These are phyloP conservation scores for Hypothenemus hampei DNA, from an alignment of 1,140 invertebrate species.

Conservation along the genomic window DNA sequence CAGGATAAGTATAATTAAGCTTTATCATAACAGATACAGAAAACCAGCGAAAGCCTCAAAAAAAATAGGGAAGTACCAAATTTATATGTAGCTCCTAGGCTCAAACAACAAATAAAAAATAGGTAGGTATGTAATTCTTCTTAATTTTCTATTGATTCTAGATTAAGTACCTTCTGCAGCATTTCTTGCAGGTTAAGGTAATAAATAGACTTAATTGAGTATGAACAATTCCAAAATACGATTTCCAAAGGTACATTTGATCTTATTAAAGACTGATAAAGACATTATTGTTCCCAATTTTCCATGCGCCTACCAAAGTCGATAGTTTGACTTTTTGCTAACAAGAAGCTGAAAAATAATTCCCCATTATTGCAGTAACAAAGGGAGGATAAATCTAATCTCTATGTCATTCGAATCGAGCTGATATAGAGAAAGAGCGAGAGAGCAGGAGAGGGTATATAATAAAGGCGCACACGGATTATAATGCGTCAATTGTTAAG, in stretches of 20 bases:
- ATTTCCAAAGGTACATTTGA: not conserved
- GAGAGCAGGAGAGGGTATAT: too few relatives aligned
- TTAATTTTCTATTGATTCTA: too few relatives aligned
- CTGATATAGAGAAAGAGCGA: too few relatives aligned
- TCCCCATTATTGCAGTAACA: conserved; percentile 32
- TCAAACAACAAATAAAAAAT: too few relatives aligned
- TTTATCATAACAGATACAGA: too few relatives aligned
- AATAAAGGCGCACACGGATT: conserved; percentile 40
- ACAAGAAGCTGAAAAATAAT: conserved; percentile 30
- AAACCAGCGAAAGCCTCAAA: too few relatives aligned
- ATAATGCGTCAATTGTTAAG: conserved; percentile 43
- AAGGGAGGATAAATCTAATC: conserved; percentile 39
- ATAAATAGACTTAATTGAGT: not conserved
- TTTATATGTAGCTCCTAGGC: too few relatives aligned
- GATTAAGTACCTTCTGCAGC: not conserved
- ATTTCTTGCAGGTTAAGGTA: not conserved
- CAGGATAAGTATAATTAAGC: not conserved
- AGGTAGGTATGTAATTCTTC: too few relatives aligned
- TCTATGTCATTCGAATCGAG: conserved; percentile 36
- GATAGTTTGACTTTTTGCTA: conserved; percentile 7
- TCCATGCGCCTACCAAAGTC: not conserved
- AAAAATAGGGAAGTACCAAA: too few relatives aligned
- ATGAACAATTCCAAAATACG: not conserved
- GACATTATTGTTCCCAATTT: not conserved
- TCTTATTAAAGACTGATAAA: too few relatives aligned